These are phyloP conservation scores for Brachylomia viminalis DNA, from an alignment of 2,888 invertebrate genomes.

Conservation along the genomic window DNA sequence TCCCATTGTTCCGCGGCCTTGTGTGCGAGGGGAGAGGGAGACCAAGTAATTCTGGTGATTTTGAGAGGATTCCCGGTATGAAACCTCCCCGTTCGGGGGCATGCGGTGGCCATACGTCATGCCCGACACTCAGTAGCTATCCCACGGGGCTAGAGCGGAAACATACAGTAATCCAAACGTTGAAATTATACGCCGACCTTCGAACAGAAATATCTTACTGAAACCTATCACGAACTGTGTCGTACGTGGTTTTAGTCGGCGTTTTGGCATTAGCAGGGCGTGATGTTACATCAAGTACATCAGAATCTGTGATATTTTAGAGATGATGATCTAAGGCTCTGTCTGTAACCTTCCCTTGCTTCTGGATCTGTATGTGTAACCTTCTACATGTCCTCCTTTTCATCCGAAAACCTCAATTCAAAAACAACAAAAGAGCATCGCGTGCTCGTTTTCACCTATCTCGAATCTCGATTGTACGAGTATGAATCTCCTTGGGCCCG, in stretches of 20 bases:
- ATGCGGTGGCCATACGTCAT: conserved; percentile 75
- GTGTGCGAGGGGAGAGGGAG: conserved; percentile 50
- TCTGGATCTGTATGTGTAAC: conserved; percentile 12
- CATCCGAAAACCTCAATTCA: conserved; percentile 28
- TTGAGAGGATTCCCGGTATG: conserved; percentile 68
- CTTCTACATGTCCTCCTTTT: conserved; percentile 19
- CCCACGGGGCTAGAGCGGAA: conserved; percentile 68
- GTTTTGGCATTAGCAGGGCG: conserved; percentile 27
- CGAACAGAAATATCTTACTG: conserved; percentile 56
- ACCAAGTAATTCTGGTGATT: conserved; percentile 69
- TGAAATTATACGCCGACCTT: conserved; percentile 69
- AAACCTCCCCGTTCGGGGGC: conserved; percentile 70
- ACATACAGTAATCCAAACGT: conserved; percentile 68
- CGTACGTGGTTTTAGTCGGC: conserved; percentile 41
- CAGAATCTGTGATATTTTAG: neutral
- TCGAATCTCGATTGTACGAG: conserved; percentile 62
- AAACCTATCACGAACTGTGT: conserved; percentile 55
- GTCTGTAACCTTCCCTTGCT: conserved; percentile 17
- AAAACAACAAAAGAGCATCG: conserved; percentile 49
- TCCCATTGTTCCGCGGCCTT: conserved; percentile 26
- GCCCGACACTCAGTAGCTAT: conserved; percentile 66
- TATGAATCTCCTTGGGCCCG: conserved; percentile 48
- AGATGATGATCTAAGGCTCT: neutral
- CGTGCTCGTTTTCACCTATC: conserved; percentile 61
- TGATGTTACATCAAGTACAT: conserved; percentile 15